Evolutionary conservation across 2,113 vertebrate genomes (phyloP), one percentile per base, ranked within the genome.

Genomic region (Gila orcuttii): DNA sequence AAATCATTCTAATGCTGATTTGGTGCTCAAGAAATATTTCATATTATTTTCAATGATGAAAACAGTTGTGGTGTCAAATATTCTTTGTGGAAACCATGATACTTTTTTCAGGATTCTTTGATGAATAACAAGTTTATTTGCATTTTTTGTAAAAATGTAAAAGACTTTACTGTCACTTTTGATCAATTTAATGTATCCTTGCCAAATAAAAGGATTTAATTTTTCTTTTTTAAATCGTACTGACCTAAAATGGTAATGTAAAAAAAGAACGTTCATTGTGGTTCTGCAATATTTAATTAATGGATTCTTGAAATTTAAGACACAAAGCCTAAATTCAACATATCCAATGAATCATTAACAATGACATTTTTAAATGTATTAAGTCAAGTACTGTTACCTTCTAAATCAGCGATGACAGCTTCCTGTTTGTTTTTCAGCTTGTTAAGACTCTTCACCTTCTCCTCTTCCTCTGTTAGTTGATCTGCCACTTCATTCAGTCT

Each of bases 371-470:
- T 42, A 11, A 28, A 66, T 4, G 21, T 21, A 42, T 36, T 60
- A n/a, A 60, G 1, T 23, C 11, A 82, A 60, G 5, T 52, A 8
- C 47, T 55, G 19, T 79, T 92, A 97, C 97, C 97, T 88, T 98
- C 97, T 66, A 97, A 92, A 90, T 97, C 97, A 0, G 95, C 94
- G 0, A 98, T 96, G 3, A 95, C 90, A 5, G 96, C 96, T 84
- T 97, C 97, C 25, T 98, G 97, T 75, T 96, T 97, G 92, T 96
- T 96, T 74, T 97, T 96, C 1, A 97, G 95, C 86, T 98, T 98
- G 86, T 93, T 96, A 2, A 98, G 94, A 87, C 95, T 96, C 91
- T 98, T 98, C 85, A 96, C 92, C 83, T 97, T 97, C 92, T 98
- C 97, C 64, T 98, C 97, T 86, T 97, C 97, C 79, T 97, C 97